These are phyloP conservation scores for Gymnocypris eckloni DNA, from an alignment of 2,797 vertebrate genomes.

Conservation along the genomic window DNA sequence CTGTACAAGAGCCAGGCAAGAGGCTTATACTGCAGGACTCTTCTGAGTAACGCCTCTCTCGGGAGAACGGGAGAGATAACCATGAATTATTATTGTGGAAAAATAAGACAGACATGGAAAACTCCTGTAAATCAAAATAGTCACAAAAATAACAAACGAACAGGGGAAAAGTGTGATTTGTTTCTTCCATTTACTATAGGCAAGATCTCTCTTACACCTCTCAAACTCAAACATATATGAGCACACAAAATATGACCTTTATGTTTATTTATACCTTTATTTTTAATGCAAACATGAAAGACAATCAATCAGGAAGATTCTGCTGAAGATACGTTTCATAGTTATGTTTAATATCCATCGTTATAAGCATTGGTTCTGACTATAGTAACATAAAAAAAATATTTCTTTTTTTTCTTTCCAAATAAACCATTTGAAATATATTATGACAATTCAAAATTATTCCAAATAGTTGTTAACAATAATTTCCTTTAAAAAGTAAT, in stretches of 20 bases:
- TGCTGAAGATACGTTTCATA: not conserved
- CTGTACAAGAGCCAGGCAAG: constrained; percentile 19
- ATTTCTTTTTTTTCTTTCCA: no score
- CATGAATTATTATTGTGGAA: constrained; percentile 51
- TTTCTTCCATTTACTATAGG: not conserved
- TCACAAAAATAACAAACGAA: not conserved
- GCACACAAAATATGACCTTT: not conserved
- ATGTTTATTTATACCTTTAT: not conserved
- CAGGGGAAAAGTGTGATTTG: not conserved
- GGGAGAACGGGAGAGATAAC: constrained; percentile 48
- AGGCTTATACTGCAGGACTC: constrained; percentile 3
- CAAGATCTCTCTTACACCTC: not conserved
- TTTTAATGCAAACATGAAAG: not conserved
- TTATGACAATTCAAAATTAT: not conserved
- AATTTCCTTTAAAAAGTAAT: not conserved
- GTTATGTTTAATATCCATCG: not conserved
- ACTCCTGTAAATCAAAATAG: constrained; percentile 11
- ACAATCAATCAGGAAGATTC: no score
- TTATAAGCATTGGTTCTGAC: not conserved
- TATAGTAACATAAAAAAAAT: not conserved
- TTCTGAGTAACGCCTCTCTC: constrained; percentile 44
- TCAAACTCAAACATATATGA: not conserved
- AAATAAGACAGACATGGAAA: not conserved
- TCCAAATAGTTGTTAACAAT: not conserved
- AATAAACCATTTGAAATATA: not conserved